Evolutionary conservation across 1,140 invertebrate genomes (phyloP).

Genomic region (Trypoxylus dichotomus): DNA sequence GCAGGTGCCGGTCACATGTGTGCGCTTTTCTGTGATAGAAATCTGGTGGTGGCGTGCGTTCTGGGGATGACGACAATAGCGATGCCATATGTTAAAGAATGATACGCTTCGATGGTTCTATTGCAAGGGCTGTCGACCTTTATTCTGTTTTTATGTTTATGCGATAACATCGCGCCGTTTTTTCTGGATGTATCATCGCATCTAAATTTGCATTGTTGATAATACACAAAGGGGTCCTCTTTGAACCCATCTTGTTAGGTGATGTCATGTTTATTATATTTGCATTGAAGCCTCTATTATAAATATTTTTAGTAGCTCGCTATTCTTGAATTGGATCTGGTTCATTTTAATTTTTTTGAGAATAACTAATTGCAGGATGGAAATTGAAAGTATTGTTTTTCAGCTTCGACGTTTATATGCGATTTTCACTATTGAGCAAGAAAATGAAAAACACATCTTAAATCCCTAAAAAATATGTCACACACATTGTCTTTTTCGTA

Average conservation of each 20-base stretch:
- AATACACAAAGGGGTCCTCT: not conserved
- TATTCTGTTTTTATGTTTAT: conserved; percentile 7
- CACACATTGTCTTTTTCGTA: too few relatives aligned
- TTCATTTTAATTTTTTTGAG: too few relatives aligned
- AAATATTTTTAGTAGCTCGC: too few relatives aligned
- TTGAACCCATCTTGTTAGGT: not conserved
- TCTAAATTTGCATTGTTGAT: not conserved
- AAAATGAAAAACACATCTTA: too few relatives aligned
- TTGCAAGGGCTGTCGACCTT: conserved; percentile 11
- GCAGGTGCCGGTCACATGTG: not conserved
- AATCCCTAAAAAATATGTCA: too few relatives aligned
- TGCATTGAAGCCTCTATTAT: not conserved
- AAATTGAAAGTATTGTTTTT: too few relatives aligned
- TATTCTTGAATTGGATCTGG: too few relatives aligned
- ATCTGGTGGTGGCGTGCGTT: conserved; percentile 5
- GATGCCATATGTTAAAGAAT: conserved; percentile 20
- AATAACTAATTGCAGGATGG: too few relatives aligned
- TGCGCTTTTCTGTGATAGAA: conserved; percentile 23
- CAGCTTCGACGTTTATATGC: too few relatives aligned
- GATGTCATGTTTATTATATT: not conserved
- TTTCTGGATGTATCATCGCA: conserved; percentile 1
- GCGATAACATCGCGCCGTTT: conserved; percentile 13
- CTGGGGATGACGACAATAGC: conserved; percentile 10
- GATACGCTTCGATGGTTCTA: not conserved
- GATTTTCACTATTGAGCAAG: too few relatives aligned